phyloP scores from a whole-genome alignment of 1,140 invertebrate genomes.

The Galendromus occidentalis region DNA sequence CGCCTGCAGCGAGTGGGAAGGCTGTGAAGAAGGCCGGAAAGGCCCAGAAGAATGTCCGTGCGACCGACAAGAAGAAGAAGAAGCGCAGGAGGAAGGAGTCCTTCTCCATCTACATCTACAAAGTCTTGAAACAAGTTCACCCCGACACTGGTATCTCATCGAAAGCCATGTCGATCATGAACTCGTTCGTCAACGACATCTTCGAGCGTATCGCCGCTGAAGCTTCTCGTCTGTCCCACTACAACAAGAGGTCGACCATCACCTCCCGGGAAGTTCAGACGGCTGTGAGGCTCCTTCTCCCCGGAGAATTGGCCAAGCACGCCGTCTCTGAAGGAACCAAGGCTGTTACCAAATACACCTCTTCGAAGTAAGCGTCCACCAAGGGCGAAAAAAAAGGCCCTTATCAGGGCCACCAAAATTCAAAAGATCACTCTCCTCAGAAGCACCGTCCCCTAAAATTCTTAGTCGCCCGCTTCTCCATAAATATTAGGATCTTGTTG shows the following conservation, averaged over 20 bases:
- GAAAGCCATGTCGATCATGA: conserved; percentile 31
- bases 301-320: conserved; percentile 30
- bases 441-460: background rate
- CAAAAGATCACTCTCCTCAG: background rate
- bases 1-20: conserved; percentile 39
- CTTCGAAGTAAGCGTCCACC: conserved; percentile 27
- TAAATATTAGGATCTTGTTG: background rate
- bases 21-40: conserved; percentile 12
- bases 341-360: conserved; percentile 32
- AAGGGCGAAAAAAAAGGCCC: background rate
- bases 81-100: conserved; percentile 35
- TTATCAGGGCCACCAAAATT: conserved; percentile 5
- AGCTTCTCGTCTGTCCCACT: conserved; percentile 24
- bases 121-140: conserved; percentile 50
- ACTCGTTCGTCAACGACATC: conserved; percentile 31
- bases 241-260: conserved; percentile 27
- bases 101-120: conserved; percentile 47
- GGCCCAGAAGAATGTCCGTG: conserved; percentile 13
- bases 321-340: conserved; percentile 34
- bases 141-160: conserved; percentile 43
- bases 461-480: background rate
- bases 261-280: conserved; percentile 30
- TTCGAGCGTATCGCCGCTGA: conserved; percentile 28
- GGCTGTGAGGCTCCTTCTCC: conserved; percentile 27
- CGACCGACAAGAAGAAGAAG: conserved; percentile 15